Base-by-base conservation (phyloP, 1,140 invertebrate genomes). In the Diuraphis noxia region DNA sequence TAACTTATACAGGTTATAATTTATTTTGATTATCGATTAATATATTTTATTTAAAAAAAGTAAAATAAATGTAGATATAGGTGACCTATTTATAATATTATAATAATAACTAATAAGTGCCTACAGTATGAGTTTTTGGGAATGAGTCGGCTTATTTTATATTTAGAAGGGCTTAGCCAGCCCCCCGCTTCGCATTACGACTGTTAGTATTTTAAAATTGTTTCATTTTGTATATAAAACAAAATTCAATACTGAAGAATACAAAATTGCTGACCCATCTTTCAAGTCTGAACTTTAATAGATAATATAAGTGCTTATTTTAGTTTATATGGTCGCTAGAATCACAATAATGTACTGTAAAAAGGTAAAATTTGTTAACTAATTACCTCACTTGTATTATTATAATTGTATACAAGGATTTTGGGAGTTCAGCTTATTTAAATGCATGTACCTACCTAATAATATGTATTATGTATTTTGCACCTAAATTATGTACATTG, bases 331-430 rank as follows among this genome's bases (percentile, higher is more conserved):
- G 56, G 56, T n/a, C 13, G 30, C 34, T 72, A 4, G 30, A n/a
- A 72, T 72, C 34, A 72, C 30, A 72, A 63, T 63, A 13, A 63
- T 63, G 25, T 63, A 63, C 56, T 30, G 56, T 63, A 63, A 63
- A 63, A 63, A 2, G 1, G 46, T 49, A 21, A 49, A 49, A 49
- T 13, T 72, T 5, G 30, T 72, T 72, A 72, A 34, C 56, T 72
- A 72, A 72, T 72, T 72, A 17, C 34, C 34, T 72, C 13, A 72
- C 56, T 72, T 72, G 56, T 72, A 17, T n/a, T n/a, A 72, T n/a
- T 72, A 34, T 72, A n/a, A 72, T 72, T 72, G 56, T 72, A n/a
- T 72, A 72, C n/a, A 72, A 72, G n/a, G 56, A n/a, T 72, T 72
- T 72, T 49, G 6, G 46, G 46, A 3, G 19, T 49, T n/a, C 17